Evolutionary conservation across 2,113 vertebrate species (phyloP), one percentile per base, ranked within the genome.

Genomic region (Ictalurus punctatus): DNA sequence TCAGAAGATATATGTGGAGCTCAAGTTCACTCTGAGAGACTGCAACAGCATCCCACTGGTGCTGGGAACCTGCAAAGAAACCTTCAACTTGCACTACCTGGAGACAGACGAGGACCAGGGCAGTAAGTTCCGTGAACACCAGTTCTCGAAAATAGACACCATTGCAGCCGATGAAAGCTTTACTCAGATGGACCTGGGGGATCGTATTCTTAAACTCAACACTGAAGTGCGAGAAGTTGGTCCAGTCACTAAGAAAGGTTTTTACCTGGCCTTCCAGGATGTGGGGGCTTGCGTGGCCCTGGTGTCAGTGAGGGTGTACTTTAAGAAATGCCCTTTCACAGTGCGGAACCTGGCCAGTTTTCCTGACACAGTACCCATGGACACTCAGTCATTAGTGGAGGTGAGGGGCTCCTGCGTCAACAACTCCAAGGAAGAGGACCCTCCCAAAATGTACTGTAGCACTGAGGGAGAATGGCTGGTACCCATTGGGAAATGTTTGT

Each of bases 391-490:
- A 0, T 91, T 99, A 93, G 98, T 99, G 95, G 98, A 99, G 94
- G 98, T 99, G 87, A 95, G 96, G 91, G 98, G 98, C 90, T 98
- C 95, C 83, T 99, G 98, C 89, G 98, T 99, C 95, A 99, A 99
- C 93, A 96, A 99, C 93, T 99, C 98, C 90, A 98, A 97, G 95
- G 98, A 99, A 93, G 98, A 99, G 92, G 98, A 99, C 78, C 95
- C 97, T 21, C 98, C 98, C 73, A 97, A 96, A 95, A 99, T 99
- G 98, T 99, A 98, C 94, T 99, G 98, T 95, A 99, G 98, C 92
- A 99, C 98, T 0, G 98, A 99, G 89, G 98, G 98, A 1, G 98
- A 99, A 94, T 99, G 98, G 98, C 97, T 99, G 1, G 98, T 99
- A 84, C 98, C 98, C 83, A 99, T 99, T 74, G 98, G 98, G 92